Conservation (phyloP, 2,113 vertebrate genomes). For the Gnathonemus longibarbis region DNA sequence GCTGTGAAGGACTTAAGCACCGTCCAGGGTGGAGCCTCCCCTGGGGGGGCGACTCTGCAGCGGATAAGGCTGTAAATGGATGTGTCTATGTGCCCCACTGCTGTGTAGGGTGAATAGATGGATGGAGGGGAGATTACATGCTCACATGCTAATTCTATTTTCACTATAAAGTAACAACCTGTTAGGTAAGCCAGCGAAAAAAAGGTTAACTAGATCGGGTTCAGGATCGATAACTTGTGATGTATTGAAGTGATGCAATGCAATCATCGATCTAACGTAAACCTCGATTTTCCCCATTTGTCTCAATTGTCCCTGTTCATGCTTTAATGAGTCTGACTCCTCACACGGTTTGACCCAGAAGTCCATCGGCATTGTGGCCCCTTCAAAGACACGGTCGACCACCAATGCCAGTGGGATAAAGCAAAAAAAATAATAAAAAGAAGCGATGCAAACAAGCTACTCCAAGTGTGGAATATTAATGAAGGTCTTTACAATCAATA, state of each 20-base stretch:
- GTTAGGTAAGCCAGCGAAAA: background rate
- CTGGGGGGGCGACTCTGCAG: background rate
- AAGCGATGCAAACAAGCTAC: background rate
- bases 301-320: background rate
- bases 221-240: background rate
- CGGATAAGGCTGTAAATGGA: background rate
- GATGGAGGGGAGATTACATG: background rate
- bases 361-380: background rate
- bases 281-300: background rate
- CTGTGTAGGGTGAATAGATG: background rate
- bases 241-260: background rate
- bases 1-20: background rate
- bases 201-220: background rate
- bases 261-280: background rate
- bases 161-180: background rate
- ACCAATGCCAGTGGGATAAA: background rate
- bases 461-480: conserved; percentile 7
- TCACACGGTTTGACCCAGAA: background rate
- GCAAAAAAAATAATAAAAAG: background rate
- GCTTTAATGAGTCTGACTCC: background rate
- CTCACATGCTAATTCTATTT: background rate
- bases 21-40: background rate
- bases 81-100: background rate
- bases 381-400: background rate
- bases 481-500: conserved; percentile 7